Evolutionary conservation across 2,797 vertebrate genomes (phyloP), one percentile per base, ranked within the genome.

Genomic region (Chrysocyon brachyurus): DNA sequence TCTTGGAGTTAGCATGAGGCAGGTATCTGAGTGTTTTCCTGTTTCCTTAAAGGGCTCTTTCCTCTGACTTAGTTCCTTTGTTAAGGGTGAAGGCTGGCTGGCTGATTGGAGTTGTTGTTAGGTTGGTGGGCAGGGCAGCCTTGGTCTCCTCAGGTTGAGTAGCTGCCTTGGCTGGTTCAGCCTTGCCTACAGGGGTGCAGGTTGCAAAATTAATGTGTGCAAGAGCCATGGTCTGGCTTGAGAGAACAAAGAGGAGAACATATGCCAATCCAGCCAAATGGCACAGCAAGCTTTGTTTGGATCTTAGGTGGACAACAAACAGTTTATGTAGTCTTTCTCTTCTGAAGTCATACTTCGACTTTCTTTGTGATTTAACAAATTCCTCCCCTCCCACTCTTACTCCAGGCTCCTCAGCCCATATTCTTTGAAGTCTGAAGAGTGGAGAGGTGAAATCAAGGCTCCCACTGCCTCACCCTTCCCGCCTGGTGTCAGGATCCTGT

Each of bases 311-410:
- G 64, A 54, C 24, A 31, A 10, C 24, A 89, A 24, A 31, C 46
- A 49, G 19, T 68, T 73, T 16, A 15, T 21, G 12, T 57, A 6
- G 6, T 15, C 3, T 87, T 90, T 85, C 46, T 93, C 52, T 92
- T 95, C 70, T n/a, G 28, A 31, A 90, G 49, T 70, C 77, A 33
- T 0, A 9, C 56, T 82, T 59, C 64, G 36, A 3, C 64, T 70
- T 92, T 40, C 31, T 90, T 70, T 64, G 83, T 79, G 89, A 64
- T 81, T 96, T 91, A 85, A 87, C 82, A 78, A 9, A 59, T 26
- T 59, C 78, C 54, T 81, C 93, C n/a, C 78, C 52, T n/a, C 28
- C 63, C 26, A 7, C 66, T 75, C 93, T 68, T 75, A 68, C 22
- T 40, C 61, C 6, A 8, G 19, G 8, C 26, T 88, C 54, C 73